phyloP scores from a whole-genome alignment of 2,888 invertebrate species.

The Euplexia lucipara region DNA sequence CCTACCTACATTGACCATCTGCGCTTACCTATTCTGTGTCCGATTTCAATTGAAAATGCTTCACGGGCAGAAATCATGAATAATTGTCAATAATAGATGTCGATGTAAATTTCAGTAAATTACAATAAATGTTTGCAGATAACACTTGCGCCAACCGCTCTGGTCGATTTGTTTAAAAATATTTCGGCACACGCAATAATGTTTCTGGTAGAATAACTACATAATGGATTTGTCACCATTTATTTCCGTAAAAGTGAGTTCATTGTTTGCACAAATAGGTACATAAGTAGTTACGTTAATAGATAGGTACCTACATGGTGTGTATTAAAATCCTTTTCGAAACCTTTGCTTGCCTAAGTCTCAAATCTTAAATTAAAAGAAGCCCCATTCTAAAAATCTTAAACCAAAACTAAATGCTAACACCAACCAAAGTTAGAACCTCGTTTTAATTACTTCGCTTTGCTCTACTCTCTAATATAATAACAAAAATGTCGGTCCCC shows the following conservation, averaged over 20 bases:
- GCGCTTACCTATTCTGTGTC: too few species aligned
- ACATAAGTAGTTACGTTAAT: too few species aligned
- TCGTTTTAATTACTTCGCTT: slow-evolving; percentile 37
- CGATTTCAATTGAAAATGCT: neutral
- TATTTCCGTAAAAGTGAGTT: slow-evolving; percentile 19
- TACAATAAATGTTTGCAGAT: slow-evolving; percentile 7
- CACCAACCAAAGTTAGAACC: neutral
- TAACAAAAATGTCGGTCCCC: slow-evolving; percentile 62
- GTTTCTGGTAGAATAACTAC: neutral
- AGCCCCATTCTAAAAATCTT: too few species aligned
- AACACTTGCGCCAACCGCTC: slow-evolving; percentile 4
- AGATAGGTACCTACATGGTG: too few species aligned
- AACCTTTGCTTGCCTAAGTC: too few species aligned
- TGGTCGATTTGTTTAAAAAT: slow-evolving; percentile 27
- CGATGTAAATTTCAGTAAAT: slow-evolving; percentile 12
- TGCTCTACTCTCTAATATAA: slow-evolving; percentile 25
- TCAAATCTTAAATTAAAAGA: too few species aligned
- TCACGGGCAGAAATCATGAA: slow-evolving; percentile 6
- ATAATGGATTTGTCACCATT: slow-evolving; percentile 25
- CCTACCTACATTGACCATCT: too few species aligned
- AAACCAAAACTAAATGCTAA: neutral
- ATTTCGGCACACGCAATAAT: slow-evolving; percentile 6
- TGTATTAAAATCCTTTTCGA: too few species aligned
- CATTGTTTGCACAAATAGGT: neutral
- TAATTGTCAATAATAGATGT: neutral